These are phyloP conservation scores for Glyptemys insculpta DNA, from an alignment of 2,797 vertebrate genomes.

Conservation along the genomic window DNA sequence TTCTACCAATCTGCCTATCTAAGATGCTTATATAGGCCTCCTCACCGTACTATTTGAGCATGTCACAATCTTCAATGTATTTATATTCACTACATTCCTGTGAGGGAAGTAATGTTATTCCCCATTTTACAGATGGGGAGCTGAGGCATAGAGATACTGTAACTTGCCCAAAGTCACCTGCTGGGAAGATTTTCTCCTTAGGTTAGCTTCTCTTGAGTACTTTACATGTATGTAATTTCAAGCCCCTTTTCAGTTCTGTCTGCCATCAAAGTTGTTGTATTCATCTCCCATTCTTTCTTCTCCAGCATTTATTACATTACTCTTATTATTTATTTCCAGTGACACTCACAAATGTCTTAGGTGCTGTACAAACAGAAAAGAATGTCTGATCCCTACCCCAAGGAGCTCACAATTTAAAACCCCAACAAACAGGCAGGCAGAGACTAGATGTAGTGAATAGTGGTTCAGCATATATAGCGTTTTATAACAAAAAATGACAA, in stretches of 20 bases:
- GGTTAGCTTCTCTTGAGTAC: not conserved
- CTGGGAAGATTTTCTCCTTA: not conserved
- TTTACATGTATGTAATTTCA: not conserved
- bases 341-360: not conserved
- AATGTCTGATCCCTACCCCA: not conserved
- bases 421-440: not conserved
- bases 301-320: constrained; percentile 12
- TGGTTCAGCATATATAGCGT: not conserved
- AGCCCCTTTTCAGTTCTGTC: not conserved
- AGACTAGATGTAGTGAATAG: not conserved
- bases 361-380: not conserved
- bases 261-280: not conserved
- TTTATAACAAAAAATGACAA: not conserved
- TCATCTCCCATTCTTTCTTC: not conserved
- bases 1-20: constrained; percentile 52
- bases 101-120: not conserved
- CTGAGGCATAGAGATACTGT: not conserved
- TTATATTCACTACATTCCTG: not conserved
- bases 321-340: not conserved
- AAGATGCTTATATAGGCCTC: not conserved
- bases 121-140: not conserved
- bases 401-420: not conserved
- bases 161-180: not conserved
- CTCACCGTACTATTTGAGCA: not conserved
- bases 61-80: not conserved